A percentile compares a stretch with the other conserved stretches of the same genome.
Conservation (phyloP, 2,113 vertebrate species). For the Rhipidura dahli region DNA sequence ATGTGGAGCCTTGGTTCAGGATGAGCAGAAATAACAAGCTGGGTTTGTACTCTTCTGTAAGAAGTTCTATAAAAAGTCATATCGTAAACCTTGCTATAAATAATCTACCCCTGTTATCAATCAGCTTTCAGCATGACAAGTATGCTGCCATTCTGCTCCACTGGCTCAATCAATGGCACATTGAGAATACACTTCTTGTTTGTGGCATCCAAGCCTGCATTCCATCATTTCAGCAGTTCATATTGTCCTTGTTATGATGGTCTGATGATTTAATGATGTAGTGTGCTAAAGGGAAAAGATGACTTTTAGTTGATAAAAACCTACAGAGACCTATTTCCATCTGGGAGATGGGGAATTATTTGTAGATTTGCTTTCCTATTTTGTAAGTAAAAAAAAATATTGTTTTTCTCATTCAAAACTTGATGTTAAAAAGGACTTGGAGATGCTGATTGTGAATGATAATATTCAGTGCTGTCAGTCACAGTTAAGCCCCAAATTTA, state of each 20-base stretch:
- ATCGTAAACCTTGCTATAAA: constrained; percentile 11
- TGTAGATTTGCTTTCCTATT: neutral
- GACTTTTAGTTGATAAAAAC: constrained; percentile 11
- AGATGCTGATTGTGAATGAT: neutral
- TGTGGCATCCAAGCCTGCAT: neutral
- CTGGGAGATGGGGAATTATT: neutral
- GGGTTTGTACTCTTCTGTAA: neutral
- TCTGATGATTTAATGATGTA: constrained; percentile 46
- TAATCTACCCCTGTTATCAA: constrained; percentile 28
- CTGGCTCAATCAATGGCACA: neutral
- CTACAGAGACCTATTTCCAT: neutral
- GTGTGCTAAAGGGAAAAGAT: neutral
- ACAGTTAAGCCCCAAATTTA: neutral
- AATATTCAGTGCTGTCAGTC: neutral
- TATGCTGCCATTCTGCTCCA: neutral
- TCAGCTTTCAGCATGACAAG: neutral
- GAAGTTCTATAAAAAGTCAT: constrained; percentile 8
- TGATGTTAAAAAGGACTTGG: neutral
- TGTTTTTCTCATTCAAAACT: neutral
- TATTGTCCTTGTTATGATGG: constrained; percentile 45
- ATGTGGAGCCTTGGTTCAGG: neutral
- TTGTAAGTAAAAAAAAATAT: neutral
- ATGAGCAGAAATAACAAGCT: neutral
- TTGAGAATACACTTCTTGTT: constrained; percentile 41
- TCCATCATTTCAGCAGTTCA: constrained; percentile 25